Base-by-base conservation (phyloP, 2,888 invertebrate genomes). In the Tetranychus piercei region DNA sequence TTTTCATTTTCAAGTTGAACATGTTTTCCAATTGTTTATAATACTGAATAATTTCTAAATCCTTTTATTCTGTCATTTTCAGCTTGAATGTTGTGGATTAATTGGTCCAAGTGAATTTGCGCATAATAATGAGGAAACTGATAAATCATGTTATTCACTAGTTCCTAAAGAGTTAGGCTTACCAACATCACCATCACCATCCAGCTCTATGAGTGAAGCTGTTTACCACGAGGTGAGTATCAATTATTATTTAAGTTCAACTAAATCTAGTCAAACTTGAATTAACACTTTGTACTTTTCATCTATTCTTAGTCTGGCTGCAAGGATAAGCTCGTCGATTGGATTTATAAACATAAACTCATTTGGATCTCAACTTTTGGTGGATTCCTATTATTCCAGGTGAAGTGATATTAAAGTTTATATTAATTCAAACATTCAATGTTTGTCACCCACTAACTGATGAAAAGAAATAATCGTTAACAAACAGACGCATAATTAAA, bases 41-140 rank as follows among this genome's bases (percentile, higher is more conserved):
- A 6, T 55, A 55, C 7, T 55, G 9, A 55, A 55, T 71, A 18
- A 71, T 45, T n/a, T 44, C 45, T 43, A 23, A 23, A n/a, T 43
- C 9, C n/a, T 20, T 11, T n/a, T 71, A n/a, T 15, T 71, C 75
- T 64, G 5, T 34, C 20, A 64, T n/a, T 64, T n/a, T 69, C 78
- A 82, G 82, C 78, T 82, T 67, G 78, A 80, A 73, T 82, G 82
- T 75, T 82, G 82, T 77, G 82, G 82, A 11, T 81, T 81, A 78
- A 78, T 78, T 71, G 82, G 82, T 15, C 81, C 82, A 3, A 79
- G 80, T 77, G 82, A 82, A 76, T 82, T 82, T 78, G 81, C 82
- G 18, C 80, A 80, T 73, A 81, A 81, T 74, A 81, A 80, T 74
- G 81, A 81, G 74, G 80, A 80, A 72, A 81, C 82, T 76, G 82